Base-by-base conservation (phyloP, 1,140 invertebrate species). In the Magallana ariakensis region DNA sequence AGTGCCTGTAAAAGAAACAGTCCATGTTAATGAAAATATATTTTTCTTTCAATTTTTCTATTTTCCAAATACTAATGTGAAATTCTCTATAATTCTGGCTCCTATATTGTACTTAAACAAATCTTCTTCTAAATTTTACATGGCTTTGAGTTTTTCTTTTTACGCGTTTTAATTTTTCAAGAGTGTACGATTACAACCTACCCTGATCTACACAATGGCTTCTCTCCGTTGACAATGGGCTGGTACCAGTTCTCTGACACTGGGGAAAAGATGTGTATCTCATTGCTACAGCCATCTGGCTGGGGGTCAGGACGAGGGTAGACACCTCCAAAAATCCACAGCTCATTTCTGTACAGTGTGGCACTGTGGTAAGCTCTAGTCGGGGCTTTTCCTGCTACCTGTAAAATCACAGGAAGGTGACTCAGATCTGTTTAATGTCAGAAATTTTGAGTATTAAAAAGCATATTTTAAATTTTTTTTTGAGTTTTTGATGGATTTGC, bases 251-350 rank as follows among this genome's bases (percentile, higher is more conserved):
- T 94, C 83, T 94, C 92, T 90, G 92, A 91, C 55, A 94, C 90
- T 10, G 93, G 93, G 89, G 92, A 93, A 87, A 94, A 94, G 62
- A 94, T 93, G 86, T 94, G 91, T 19, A 94, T 90, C 16, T 94
- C 93, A 86, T 94, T 93, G 85, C 93, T 94, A 80, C 93, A 94
- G 46, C 93, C 94, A 89, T 94, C 94, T 33, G 93, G 94, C 60
- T 94, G 92, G 26, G 93, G 93, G 84, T 93, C 92, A 9, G 94
- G 93, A 7, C 91, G 87, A 4, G 94, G 94, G 60, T 92, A 94
- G 13, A 94, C 93, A 5, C 94, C 94, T 87, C 94, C 94, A 91
- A 94, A 94, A 75, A 94, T 93, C 94, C 94, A 94, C 87, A 94
- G 85, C 84, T 94, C 93, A 89, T 94, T 93, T 6, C 93, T 89